A percentile compares a stretch with the other conserved stretches of the same genome.
Conservation (phyloP, 2,113 vertebrate genomes). For the Myiopsitta monachus region DNA sequence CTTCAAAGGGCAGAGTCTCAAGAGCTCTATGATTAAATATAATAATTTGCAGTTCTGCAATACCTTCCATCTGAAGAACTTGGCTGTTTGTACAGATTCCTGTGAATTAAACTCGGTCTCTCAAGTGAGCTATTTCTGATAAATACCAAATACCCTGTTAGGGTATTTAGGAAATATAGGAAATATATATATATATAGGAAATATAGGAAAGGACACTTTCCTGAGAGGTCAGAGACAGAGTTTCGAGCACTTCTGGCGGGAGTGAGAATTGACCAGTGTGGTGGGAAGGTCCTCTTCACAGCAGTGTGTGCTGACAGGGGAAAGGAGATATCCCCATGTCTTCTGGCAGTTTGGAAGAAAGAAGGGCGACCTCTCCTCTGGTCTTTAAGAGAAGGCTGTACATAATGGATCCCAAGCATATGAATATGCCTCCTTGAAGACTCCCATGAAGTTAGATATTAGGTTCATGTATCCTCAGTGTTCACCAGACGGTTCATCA, state of each 20-base stretch:
- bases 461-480: background rate
- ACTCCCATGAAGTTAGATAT: background rate
- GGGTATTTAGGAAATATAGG: no score
- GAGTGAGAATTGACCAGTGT: background rate
- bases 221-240: background rate
- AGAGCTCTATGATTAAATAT: conserved; percentile 42
- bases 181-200: no score
- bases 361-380: background rate
- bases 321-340: background rate
- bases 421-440: background rate
- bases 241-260: background rate
- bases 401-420: background rate
- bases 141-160: background rate
- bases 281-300: background rate
- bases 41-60: conserved; percentile 22
- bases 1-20: conserved; percentile 49
- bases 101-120: background rate
- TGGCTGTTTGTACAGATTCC: background rate
- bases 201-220: background rate
- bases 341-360: background rate
- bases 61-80: conserved; percentile 23
- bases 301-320: background rate
- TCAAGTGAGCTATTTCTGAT: background rate
- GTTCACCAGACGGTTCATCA: background rate
- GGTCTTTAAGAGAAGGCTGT: background rate